Percentiles rank a stretch among this genome's conserved stretches.
Conservation (phyloP, 2,888 invertebrate genomes). For the Crepidodera aurea region DNA sequence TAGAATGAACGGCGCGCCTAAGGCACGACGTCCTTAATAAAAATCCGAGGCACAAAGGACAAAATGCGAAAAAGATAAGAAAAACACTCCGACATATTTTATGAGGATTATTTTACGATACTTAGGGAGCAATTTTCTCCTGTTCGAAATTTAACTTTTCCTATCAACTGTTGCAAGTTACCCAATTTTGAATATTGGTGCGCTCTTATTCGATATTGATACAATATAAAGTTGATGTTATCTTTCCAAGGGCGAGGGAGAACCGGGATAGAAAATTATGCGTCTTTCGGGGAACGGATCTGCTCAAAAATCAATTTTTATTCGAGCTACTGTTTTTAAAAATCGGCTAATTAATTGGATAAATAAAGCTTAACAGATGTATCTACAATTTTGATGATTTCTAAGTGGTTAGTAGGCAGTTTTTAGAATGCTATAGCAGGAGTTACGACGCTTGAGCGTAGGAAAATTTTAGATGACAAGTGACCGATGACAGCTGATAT, state of each 20-base stretch:
- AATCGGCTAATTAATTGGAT: too few relatives aligned
- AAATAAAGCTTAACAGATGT: too few relatives aligned
- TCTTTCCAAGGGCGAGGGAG: conserved; percentile 32
- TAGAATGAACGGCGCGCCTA: conserved; percentile 17
- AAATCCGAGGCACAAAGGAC: conserved; percentile 10
- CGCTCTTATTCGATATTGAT: conserved; percentile 50
- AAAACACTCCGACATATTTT: conserved; percentile 32
- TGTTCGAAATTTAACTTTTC: conserved; percentile 51
- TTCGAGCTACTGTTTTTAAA: too few relatives aligned
- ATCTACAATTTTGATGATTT: too few relatives aligned
- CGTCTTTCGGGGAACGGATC: conserved; percentile 18
- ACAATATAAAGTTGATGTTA: conserved; percentile 49
- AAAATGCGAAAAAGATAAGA: conserved; percentile 26
- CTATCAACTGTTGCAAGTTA: conserved; percentile 55
- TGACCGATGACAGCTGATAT: too few relatives aligned
- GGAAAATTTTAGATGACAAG: too few relatives aligned
- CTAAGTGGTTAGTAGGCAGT: too few relatives aligned
- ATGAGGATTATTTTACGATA: conserved; percentile 41
- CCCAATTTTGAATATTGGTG: conserved; percentile 56
- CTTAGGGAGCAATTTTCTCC: conserved; percentile 44
- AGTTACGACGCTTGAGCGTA: too few relatives aligned
- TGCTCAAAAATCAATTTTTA: conserved; percentile 10
- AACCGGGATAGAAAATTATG: conserved; percentile 22
- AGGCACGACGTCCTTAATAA: conserved; percentile 14
- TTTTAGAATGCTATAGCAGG: too few relatives aligned